phyloP scores from a whole-genome alignment of 2,888 invertebrate genomes.

The Drosophila neonasuta region DNA sequence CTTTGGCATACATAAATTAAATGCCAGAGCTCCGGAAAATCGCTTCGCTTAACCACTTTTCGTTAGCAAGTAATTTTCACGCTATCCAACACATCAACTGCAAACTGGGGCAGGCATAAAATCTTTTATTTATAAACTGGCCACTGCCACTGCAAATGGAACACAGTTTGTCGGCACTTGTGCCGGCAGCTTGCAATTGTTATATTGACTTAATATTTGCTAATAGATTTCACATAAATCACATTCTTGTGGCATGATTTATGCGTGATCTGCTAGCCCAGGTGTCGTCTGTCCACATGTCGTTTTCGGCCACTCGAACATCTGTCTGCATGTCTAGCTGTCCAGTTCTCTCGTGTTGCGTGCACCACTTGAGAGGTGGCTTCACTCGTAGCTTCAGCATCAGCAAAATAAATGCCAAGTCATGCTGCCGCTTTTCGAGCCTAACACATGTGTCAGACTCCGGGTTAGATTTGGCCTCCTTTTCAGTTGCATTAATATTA shows the following conservation, averaged over 20 bases:
- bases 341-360: slow-evolving; percentile 18
- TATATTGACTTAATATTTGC: slow-evolving; percentile 67
- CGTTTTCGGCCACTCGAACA: no score
- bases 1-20: slow-evolving; percentile 33
- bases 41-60: slow-evolving; percentile 32
- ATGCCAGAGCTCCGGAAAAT: slow-evolving; percentile 43
- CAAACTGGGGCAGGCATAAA: slow-evolving; percentile 57
- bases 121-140: slow-evolving; percentile 67
- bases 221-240: slow-evolving; percentile 72
- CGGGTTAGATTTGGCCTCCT: slow-evolving; percentile 12
- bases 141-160: slow-evolving; percentile 30
- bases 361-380: slow-evolving; percentile 30
- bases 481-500: not conserved
- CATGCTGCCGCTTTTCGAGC: slow-evolving; percentile 10
- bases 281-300: slow-evolving; percentile 36
- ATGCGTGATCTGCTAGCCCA: slow-evolving; percentile 54
- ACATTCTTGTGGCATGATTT: slow-evolving; percentile 65
- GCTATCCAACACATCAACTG: slow-evolving; percentile 16
- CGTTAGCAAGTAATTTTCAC: slow-evolving; percentile 53
- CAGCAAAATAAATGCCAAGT: slow-evolving; percentile 29
- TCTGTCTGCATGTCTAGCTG: slow-evolving; percentile 25
- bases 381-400: slow-evolving; percentile 9
- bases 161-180: slow-evolving; percentile 13
- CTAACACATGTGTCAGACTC: slow-evolving; percentile 20
- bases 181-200: slow-evolving; percentile 53